Percentiles rank a stretch among this genome's conserved stretches.
These are phyloP conservation scores for Tenthredo livida DNA, from an alignment of 2,888 invertebrate genomes.

Conservation along the genomic window DNA sequence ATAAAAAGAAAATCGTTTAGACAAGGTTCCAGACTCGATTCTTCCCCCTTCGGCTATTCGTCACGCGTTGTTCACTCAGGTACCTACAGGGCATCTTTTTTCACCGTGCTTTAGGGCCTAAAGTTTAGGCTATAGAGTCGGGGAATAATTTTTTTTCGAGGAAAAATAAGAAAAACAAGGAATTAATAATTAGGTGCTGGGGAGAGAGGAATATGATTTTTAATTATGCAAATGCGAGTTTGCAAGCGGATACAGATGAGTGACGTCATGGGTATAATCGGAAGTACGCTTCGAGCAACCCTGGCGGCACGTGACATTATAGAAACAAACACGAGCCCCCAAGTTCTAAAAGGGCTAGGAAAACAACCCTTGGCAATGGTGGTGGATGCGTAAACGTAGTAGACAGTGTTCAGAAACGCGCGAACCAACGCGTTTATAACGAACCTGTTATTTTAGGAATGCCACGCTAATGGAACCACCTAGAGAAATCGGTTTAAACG, in stretches of 20 bases:
- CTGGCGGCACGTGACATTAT: slow-evolving; percentile 55
- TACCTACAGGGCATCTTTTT: neutral
- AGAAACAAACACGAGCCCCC: slow-evolving; percentile 59
- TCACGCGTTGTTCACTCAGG: neutral
- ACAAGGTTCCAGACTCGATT: neutral
- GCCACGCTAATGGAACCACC: slow-evolving; percentile 54
- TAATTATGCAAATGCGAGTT: neutral
- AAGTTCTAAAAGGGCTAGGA: slow-evolving; percentile 59
- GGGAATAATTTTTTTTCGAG: neutral
- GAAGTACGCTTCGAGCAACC: slow-evolving; percentile 51
- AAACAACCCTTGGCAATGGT: slow-evolving; percentile 57
- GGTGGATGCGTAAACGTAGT: neutral
- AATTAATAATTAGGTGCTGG: too few species aligned
- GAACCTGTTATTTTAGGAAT: slow-evolving; percentile 65
- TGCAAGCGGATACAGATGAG: slow-evolving; percentile 59
- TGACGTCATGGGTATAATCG: slow-evolving; percentile 62
- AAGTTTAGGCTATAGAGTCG: neutral
- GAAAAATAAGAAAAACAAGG: neutral
- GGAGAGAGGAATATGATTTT: neutral
- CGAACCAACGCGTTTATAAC: slow-evolving; percentile 57
- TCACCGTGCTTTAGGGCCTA: neutral
- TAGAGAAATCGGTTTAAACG: slow-evolving; percentile 38
- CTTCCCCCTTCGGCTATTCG: neutral
- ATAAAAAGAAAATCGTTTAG: slow-evolving; percentile 14
- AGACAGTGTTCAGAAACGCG: neutral